Conservation (phyloP, 1,140 invertebrate species). For the Mercenaria mercenaria region DNA sequence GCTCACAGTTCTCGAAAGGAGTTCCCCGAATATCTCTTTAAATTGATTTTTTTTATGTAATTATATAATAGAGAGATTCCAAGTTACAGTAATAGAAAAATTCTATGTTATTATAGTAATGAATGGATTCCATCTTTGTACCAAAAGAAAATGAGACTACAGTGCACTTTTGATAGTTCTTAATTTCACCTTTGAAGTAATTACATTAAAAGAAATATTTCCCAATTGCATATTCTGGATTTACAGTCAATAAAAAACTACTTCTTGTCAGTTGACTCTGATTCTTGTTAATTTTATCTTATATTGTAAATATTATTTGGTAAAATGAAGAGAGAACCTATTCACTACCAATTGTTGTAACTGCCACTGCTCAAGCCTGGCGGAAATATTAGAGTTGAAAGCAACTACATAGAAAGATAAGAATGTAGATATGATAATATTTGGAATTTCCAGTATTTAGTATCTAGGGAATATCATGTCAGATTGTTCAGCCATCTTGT, state of each 20-base stretch:
- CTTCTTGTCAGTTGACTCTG: not conserved
- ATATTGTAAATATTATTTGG: too few relatives aligned
- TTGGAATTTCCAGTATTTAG: not conserved
- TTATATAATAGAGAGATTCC: too few relatives aligned
- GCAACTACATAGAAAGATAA: not conserved
- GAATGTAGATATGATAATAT: not conserved
- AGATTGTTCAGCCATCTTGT: too few relatives aligned
- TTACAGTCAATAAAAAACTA: not conserved
- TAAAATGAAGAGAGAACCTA: not conserved
- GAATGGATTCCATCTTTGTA: not conserved
- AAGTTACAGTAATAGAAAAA: too few relatives aligned
- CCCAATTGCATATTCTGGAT: not conserved
- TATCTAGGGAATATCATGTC: not conserved
- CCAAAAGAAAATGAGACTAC: not conserved
- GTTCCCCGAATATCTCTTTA: not conserved
- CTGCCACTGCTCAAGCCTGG: not conserved
- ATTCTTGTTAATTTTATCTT: not conserved
- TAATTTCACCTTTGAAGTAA: not conserved
- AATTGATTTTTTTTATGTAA: too few relatives aligned
- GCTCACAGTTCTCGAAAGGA: not conserved
- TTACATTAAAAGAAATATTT: not conserved
- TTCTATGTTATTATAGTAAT: too few relatives aligned
- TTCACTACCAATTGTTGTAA: conserved; percentile 2
- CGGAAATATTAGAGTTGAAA: not conserved
- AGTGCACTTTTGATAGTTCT: not conserved